These are phyloP conservation scores for Tachina fera DNA, from an alignment of 2,888 invertebrate genomes.

Conservation along the genomic window DNA sequence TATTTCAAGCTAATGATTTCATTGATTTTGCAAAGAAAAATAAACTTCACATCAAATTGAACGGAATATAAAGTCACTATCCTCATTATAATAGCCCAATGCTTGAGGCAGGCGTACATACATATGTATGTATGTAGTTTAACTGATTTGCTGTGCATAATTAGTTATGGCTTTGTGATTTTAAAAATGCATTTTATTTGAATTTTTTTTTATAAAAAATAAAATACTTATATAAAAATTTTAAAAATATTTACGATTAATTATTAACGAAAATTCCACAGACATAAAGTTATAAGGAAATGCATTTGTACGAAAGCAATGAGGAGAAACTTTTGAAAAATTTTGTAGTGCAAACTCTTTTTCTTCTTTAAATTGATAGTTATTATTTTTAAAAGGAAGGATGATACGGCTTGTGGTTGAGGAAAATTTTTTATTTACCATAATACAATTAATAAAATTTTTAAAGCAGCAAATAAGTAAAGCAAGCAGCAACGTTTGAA, in stretches of 20 bases:
- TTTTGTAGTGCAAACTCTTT: background rate
- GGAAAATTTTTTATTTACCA: background rate
- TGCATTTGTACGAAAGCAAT: constrained; percentile 28
- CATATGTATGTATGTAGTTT: too few relatives aligned
- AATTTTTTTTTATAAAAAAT: constrained; percentile 31
- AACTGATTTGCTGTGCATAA: constrained; percentile 50
- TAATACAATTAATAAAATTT: background rate
- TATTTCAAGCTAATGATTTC: background rate
- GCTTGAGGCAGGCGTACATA: too few relatives aligned
- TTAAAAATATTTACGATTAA: background rate
- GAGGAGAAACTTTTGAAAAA: constrained; percentile 41
- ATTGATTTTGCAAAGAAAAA: background rate
- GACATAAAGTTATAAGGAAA: constrained; percentile 41
- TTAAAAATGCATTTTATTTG: constrained; percentile 41
- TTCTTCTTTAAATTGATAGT: background rate
- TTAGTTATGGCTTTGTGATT: constrained; percentile 54
- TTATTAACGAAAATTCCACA: background rate
- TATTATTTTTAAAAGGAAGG: constrained; percentile 23
- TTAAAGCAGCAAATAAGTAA: background rate
- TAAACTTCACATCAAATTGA: background rate
- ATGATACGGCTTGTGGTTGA: constrained; percentile 25
- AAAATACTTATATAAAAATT: background rate
- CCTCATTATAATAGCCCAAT: too few relatives aligned
- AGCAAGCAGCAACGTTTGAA: too few relatives aligned
- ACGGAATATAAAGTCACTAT: background rate